Conservation (phyloP, 1,140 invertebrate genomes). For the Sycophaga agraensis region DNA sequence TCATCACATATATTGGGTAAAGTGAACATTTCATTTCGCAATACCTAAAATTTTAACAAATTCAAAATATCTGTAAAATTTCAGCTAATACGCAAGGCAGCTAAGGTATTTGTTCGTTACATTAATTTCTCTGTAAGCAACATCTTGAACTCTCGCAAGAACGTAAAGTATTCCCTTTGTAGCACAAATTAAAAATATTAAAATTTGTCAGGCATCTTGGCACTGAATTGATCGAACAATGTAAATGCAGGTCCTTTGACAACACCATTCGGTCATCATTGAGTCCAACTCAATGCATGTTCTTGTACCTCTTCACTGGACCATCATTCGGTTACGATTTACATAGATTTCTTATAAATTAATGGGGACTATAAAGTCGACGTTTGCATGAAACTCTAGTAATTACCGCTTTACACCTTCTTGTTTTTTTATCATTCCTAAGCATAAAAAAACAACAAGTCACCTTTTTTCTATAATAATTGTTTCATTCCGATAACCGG, state of each 20-base stretch:
- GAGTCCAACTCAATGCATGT: background rate
- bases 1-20: constrained; percentile 1
- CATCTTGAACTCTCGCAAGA: constrained; percentile 3
- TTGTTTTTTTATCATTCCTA: constrained; percentile 16
- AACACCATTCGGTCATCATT: background rate
- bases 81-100: constrained; percentile 23
- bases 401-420: constrained; percentile 24
- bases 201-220: constrained; percentile 22
- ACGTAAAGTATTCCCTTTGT: constrained; percentile 3
- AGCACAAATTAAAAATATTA: constrained; percentile 11
- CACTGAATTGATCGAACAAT: constrained; percentile 12
- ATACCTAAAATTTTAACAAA: constrained; percentile 5
- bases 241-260: constrained; percentile 24
- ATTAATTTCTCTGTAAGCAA: background rate
- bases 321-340: constrained; percentile 14
- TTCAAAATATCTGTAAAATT: constrained; percentile 19
- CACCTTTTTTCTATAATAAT: background rate
- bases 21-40: constrained; percentile 10
- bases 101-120: constrained; percentile 26
- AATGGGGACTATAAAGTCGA: constrained; percentile 5
- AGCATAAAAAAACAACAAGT: constrained; percentile 15
- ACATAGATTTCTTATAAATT: constrained; percentile 3
- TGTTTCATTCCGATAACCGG: background rate
- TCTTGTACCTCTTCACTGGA: constrained; percentile 6
- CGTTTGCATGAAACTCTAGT: constrained; percentile 22